A percentile compares a stretch with the other conserved stretches of the same genome.
phyloP scores from a whole-genome alignment of 2,888 invertebrate species.

The Adelognathus sp. region DNA sequence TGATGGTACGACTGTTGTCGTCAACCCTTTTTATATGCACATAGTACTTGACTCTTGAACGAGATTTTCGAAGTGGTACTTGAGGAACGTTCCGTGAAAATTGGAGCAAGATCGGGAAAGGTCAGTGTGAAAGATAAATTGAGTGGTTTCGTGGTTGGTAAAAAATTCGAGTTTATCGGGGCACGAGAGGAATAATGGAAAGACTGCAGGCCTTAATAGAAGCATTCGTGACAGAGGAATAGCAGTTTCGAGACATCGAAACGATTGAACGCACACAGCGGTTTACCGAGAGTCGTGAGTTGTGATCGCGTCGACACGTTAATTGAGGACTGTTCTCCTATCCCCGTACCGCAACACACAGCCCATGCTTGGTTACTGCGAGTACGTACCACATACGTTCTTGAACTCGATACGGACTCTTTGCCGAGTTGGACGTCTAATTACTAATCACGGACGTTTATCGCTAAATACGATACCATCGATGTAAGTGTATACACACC shows the following conservation, averaged over 20 bases:
- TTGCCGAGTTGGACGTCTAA: conserved; percentile 44
- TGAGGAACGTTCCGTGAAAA: too few relatives aligned
- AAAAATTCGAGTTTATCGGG: too few relatives aligned
- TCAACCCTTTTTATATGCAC: too few relatives aligned
- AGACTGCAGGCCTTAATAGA: not conserved
- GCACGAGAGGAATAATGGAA: not conserved
- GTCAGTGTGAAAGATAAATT: too few relatives aligned
- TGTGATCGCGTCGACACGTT: conserved; percentile 40
- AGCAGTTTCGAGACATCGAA: conserved; percentile 14
- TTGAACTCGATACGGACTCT: conserved; percentile 46
- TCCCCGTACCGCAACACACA: too few relatives aligned
- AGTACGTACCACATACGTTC: conserved; percentile 34
- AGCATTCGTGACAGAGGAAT: conserved; percentile 32
- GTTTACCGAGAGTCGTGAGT: conserved; percentile 10
- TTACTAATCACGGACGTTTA: conserved; percentile 47
- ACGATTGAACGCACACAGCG: conserved; percentile 9
- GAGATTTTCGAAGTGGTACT: too few relatives aligned
- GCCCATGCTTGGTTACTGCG: not conserved
- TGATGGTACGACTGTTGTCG: too few relatives aligned
- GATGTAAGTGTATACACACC: not conserved
- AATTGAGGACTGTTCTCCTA: conserved; percentile 38
- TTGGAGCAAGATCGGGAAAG: too few relatives aligned
- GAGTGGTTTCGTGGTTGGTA: too few relatives aligned
- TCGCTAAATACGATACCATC: conserved; percentile 46
- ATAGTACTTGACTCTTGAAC: too few relatives aligned